Percentiles rank a stretch among this genome's conserved stretches.
These are phyloP conservation scores for Enoplosus armatus DNA, from an alignment of 2,797 vertebrate genomes.

Conservation along the genomic window DNA sequence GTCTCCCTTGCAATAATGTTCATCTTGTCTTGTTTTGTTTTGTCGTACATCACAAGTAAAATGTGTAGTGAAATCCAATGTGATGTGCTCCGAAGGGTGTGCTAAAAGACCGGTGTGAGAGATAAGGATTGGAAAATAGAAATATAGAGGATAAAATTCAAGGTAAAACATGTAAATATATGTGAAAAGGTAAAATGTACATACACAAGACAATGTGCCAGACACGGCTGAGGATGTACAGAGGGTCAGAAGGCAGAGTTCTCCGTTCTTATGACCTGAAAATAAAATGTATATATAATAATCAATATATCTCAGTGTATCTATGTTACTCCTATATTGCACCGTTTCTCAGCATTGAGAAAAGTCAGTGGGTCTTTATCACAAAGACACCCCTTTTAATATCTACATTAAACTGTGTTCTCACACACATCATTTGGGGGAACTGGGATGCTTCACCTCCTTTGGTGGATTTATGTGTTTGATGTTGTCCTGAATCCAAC, in stretches of 20 bases:
- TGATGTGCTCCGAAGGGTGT: too few relatives aligned
- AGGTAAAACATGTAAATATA: not conserved
- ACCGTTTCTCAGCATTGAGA: not conserved
- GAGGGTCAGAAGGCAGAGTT: not conserved
- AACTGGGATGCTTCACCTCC: conserved; percentile 53
- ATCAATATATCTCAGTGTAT: not conserved
- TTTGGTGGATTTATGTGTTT: conserved; percentile 74
- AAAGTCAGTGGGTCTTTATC: not conserved
- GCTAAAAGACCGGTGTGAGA: too few relatives aligned
- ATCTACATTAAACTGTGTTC: conserved; percentile 17
- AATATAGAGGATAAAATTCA: not conserved
- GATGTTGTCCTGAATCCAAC: conserved; percentile 75
- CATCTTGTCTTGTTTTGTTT: not conserved
- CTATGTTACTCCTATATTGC: not conserved
- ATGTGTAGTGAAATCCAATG: too few relatives aligned
- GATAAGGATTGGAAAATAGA: too few relatives aligned
- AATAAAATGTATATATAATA: not conserved
- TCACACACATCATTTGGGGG: conserved; percentile 19
- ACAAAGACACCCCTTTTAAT: not conserved
- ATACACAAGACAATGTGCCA: not conserved
- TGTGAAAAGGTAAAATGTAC: not conserved
- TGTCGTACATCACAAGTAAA: not conserved
- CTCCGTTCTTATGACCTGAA: too few relatives aligned
- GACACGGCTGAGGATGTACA: too few relatives aligned
- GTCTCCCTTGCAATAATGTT: not conserved